These are phyloP conservation scores for Microplitis deprimator DNA, from an alignment of 2,888 invertebrate genomes.

Conservation along the genomic window DNA sequence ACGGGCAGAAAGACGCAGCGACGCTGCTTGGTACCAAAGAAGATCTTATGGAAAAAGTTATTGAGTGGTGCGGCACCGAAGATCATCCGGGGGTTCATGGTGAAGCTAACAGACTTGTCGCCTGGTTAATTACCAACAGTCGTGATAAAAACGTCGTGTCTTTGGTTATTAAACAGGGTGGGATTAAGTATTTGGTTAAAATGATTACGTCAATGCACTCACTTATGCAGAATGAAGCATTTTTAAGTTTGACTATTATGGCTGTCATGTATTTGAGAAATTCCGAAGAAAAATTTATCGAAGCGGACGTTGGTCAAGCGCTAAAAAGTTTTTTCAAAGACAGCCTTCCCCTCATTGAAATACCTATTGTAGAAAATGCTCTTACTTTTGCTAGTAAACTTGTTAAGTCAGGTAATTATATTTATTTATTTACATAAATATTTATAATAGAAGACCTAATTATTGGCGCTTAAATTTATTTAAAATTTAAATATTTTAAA, in stretches of 20 bases:
- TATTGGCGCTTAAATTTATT: too few relatives aligned
- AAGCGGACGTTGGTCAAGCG: slow-evolving; percentile 74
- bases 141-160: slow-evolving; percentile 71
- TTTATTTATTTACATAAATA: background rate
- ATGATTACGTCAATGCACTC: slow-evolving; percentile 89
- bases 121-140: slow-evolving; percentile 84
- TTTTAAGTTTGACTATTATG: slow-evolving; percentile 81
- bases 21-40: slow-evolving; percentile 77
- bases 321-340: slow-evolving; percentile 73
- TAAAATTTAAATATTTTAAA: too few relatives aligned
- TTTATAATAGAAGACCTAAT: background rate
- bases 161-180: slow-evolving; percentile 74
- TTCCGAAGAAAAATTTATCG: slow-evolving; percentile 66
- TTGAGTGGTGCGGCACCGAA: slow-evolving; percentile 83
- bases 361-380: slow-evolving; percentile 73
- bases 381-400: slow-evolving; percentile 73
- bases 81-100: slow-evolving; percentile 89
- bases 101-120: slow-evolving; percentile 84
- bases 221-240: slow-evolving; percentile 90
- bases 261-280: slow-evolving; percentile 66
- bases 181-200: slow-evolving; percentile 82
- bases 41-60: slow-evolving; percentile 78
- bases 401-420: slow-evolving; percentile 66
- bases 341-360: slow-evolving; percentile 72
- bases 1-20: slow-evolving; percentile 86